Percentiles rank a stretch among this genome's conserved stretches.
phyloP scores from a whole-genome alignment of 2,113 vertebrate genomes.

The Saimiri boliviensis region DNA sequence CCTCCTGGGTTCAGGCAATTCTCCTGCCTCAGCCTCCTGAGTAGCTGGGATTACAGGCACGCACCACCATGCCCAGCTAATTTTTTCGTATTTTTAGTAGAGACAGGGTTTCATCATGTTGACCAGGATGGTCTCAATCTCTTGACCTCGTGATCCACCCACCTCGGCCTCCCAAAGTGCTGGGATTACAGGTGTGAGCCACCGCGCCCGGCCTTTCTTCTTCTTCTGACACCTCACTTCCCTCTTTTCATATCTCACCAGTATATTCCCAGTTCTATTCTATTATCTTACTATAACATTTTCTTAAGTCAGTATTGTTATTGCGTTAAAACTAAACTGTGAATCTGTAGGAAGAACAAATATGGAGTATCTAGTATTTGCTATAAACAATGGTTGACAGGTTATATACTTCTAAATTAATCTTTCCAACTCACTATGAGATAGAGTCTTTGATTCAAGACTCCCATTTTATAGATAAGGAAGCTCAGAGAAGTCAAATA shows the following conservation, averaged over 20 bases:
- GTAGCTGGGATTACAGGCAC: no score
- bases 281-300: not conserved
- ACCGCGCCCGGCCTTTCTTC: no score
- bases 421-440: constrained; percentile 8
- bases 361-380: not conserved
- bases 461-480: constrained; percentile 59
- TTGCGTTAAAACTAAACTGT: constrained; percentile 24
- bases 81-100: no score
- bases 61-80: no score
- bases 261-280: not conserved
- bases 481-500: constrained; percentile 58
- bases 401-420: constrained; percentile 48
- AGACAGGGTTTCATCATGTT: no score
- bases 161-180: no score
- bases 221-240: not conserved
- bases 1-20: no score
- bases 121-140: no score
- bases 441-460: constrained; percentile 56
- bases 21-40: no score
- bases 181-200: no score
- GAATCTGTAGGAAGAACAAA: constrained; percentile 14
- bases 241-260: not conserved
- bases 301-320: constrained; percentile 21
- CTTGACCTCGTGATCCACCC: no score
- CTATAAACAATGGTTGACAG: constrained; percentile 23